Evolutionary conservation across 2,797 vertebrate genomes (phyloP), one percentile per base, ranked within the genome.

Genomic region (Phrynocephalus vlangalii): DNA sequence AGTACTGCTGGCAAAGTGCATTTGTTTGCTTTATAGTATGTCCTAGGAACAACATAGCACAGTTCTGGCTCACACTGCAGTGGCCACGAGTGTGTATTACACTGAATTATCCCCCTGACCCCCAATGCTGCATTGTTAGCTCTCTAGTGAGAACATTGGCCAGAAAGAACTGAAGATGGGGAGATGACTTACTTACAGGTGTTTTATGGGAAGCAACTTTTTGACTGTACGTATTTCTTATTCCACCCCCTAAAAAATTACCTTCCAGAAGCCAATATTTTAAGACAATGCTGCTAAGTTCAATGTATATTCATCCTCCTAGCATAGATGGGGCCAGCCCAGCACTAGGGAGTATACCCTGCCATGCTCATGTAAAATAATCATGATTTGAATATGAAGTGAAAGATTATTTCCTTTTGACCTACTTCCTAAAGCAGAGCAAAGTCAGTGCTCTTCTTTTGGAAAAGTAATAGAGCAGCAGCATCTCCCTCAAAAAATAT

Each of bases 361-460:
- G 80, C 92, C 87, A 91, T 91, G 88, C 84, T 91, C 84, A 92
- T 15, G 87, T 95, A 94, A 96, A 97, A 93, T 91, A 92, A 95
- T 96, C 92, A 94, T 93, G 94, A 92, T 92, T 81, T 87, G 89
- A 93, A 95, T 83, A 83, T 90, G 89, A 94, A 92, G 70, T 93
- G 92, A 93, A 90, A 93, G 90, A 88, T 89, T 82, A 82, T 92
- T 94, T 96, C 92, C 93, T 96, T 90, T 87, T 95, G 95, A 94
- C 95, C 94, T 91, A 94, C 91, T 96, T 96, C 91, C 90, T 93
- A 95, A 44, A 92, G 87, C 90, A 78, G 85, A 92, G 90, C 88
- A 88, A 87, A 90, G 82, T 88, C 86, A 91, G 79, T 92, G 84
- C 89, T 91, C 90, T 86, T 78, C 91, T 93, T 90, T 92, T 88